Base-by-base conservation (phyloP, 2,113 vertebrate species). In the Physeter macrocephalus region DNA sequence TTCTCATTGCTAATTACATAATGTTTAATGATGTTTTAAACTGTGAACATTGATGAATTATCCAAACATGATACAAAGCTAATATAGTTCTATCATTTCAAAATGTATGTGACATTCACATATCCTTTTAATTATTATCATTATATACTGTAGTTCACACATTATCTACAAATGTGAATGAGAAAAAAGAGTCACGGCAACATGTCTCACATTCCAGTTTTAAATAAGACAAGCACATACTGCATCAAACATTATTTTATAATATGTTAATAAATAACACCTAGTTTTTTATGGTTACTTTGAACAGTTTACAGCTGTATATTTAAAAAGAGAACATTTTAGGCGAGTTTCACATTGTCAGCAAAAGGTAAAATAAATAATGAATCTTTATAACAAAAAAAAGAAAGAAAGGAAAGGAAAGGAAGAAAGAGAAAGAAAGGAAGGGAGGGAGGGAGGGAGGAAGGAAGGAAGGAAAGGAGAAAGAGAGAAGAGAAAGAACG, bases 161-260 rank as follows among this genome's bases (percentile, higher is more conserved):
- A 97, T 98, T 99, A 99, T 99, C 98, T 99, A 99, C 99, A 99
- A 98, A 98, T 98, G 98, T 97, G 97, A 99, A 99, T 98, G 97
- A 98, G 98, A 98, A 99, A 98, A 98, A 98, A 95, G 98, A 98
- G 97, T 99, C 99, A 99, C 98, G 98, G 98, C 98, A 99, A 98
- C 98, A 98, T 98, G 98, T 98, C 99, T 99, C 98, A 99, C 99
- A 98, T 98, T 99, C 99, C 99, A 99, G 95, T 98, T 99, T 98
- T 99, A 99, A 99, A 99, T 99, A 99, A 99, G 99, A 99, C 99
- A 98, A 99, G 99, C 99, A 99, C 99, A 99, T 98, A 99, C 99
- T 99, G 98, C 98, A 99, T 99, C 98, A 99, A 99, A 98, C 98
- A 99, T 99, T 97, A 98, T 98, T 99, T 99, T 98, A 99, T 98